Evolutionary conservation across 2,113 vertebrate genomes (phyloP), one percentile per base, ranked within the genome.

Genomic region (Telmatochromis sp.): DNA sequence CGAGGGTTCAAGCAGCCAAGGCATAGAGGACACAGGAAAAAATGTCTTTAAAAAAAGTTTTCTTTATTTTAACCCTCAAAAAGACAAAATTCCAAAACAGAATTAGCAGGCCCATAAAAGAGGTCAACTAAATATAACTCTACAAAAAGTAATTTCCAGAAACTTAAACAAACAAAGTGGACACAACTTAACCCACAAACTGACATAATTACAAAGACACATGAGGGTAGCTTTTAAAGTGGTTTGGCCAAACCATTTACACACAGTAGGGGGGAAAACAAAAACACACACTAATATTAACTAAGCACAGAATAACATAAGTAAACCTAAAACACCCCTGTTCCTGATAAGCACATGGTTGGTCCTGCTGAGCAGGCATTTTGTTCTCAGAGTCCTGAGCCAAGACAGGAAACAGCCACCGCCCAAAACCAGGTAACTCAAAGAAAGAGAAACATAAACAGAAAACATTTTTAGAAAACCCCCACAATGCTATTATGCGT

Each of bases 401-500:
- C 23, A 28, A 58, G 23, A 58, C 13, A 58, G 55, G 55, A 58
- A 58, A 28, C 23, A 57, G 54, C 13, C 7, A 57, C 4, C 1
- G 1, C 23, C 23, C 23, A 14, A 8, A 57, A 57, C 54, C 54
- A 57, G 3, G 23, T 57, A 8, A 28, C 7, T 57, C 23, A 57
- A 57, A 57, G 4, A 57, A 28, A 28, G 54, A 15, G 54, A 5
- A 28, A 57, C 12, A 28, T 28, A 57, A 28, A 57, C 23, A 57
- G 54, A 57, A 57, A 28, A 57, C 23, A 14, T 57, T 15, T 57
- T 57, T 15, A 57, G 54, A 57, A 57, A 2, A 57, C 0, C 2
- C 23, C 4, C 54, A 57, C 23, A 57, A 28, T 57, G 54, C 54
- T 28, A 57, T 15, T 28, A 15, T 57, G 23, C 7, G 0, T 3